These are phyloP conservation scores for Procambarus virginalis DNA, from an alignment of 1,140 invertebrate species.

Conservation along the genomic window DNA sequence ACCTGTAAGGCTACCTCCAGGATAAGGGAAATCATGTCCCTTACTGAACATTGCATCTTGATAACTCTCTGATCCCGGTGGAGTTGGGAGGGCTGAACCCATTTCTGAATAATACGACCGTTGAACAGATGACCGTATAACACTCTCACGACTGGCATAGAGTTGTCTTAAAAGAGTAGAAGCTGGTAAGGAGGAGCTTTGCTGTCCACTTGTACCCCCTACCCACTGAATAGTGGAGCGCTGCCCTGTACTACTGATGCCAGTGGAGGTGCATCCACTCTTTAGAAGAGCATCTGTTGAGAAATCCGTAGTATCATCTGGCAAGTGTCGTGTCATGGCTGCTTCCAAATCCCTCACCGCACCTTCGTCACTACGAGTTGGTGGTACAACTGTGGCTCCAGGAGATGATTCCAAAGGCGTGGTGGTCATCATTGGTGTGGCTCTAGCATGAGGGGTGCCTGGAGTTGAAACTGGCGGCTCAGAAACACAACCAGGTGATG, in stretches of 20 bases:
- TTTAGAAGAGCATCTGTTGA: constrained; percentile 87
- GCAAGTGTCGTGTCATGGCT: constrained; percentile 96
- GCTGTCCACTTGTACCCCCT: constrained; percentile 79
- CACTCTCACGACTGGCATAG: constrained; percentile 94
- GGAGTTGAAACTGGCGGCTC: constrained; percentile 54
- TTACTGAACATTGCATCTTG: constrained; percentile 62
- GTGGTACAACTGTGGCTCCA: constrained; percentile 14
- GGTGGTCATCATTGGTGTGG: constrained; percentile 57
- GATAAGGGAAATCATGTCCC: constrained; percentile 65
- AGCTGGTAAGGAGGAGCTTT: constrained; percentile 79
- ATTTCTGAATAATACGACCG: constrained; percentile 70
- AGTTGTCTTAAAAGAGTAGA: constrained; percentile 90
- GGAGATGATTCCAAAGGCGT: constrained; percentile 47
- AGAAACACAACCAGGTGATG: constrained; percentile 32
- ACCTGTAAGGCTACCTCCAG: constrained; percentile 41
- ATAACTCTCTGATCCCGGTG: constrained; percentile 59
- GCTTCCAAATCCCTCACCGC: constrained; percentile 94
- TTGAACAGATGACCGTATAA: constrained; percentile 92
- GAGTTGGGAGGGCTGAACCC: constrained; percentile 64
- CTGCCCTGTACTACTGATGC: constrained; percentile 69
- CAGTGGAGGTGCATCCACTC: constrained; percentile 10
- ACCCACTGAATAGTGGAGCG: constrained; percentile 96
- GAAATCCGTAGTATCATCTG: constrained; percentile 85
- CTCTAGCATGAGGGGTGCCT: constrained; percentile 47
- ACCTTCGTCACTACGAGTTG: constrained; percentile 72